Percentiles rank a stretch among this genome's conserved stretches.
Conservation (phyloP, 1,140 invertebrate species). For the Papilio polyxenes region DNA sequence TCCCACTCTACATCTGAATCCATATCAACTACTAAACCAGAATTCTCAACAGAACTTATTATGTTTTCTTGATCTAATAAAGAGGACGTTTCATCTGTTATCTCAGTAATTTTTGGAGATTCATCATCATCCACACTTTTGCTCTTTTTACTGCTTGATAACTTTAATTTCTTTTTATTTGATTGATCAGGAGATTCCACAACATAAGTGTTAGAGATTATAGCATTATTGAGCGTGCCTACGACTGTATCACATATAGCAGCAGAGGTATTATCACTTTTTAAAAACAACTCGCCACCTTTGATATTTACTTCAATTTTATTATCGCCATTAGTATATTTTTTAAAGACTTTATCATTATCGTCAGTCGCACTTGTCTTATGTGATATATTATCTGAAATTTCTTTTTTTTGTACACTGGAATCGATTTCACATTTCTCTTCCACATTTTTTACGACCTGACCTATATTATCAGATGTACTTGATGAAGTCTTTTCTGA, state of each 20-base stretch:
- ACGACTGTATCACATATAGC: not conserved
- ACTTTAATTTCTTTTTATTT: slow-evolving; percentile 67
- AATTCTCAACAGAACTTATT: slow-evolving; percentile 59
- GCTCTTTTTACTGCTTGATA: slow-evolving; percentile 74
- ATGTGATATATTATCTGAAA: slow-evolving; percentile 5
- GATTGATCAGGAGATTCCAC: slow-evolving; percentile 80
- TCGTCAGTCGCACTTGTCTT: slow-evolving; percentile 33
- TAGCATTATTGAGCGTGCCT: slow-evolving; percentile 23
- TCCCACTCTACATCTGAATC: slow-evolving; percentile 82
- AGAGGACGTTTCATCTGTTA: slow-evolving; percentile 64
- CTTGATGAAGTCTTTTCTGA: not conserved
- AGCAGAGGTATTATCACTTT: not conserved
- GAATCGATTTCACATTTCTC: not conserved
- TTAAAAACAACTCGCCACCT: not conserved
- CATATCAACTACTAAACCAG: slow-evolving; percentile 80
- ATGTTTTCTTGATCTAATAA: slow-evolving; percentile 54
- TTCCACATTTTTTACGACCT: slow-evolving; percentile 32
- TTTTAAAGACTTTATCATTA: slow-evolving; percentile 29
- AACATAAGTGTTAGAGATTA: slow-evolving; percentile 52
- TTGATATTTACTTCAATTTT: not conserved
- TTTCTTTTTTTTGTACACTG: not conserved
- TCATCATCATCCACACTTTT: slow-evolving; percentile 82
- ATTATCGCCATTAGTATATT: not conserved
- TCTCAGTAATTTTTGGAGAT: slow-evolving; percentile 78
- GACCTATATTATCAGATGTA: slow-evolving; percentile 27